Evolutionary conservation across 2,888 invertebrate genomes (phyloP).

Genomic region (Euzophera pinguis): DNA sequence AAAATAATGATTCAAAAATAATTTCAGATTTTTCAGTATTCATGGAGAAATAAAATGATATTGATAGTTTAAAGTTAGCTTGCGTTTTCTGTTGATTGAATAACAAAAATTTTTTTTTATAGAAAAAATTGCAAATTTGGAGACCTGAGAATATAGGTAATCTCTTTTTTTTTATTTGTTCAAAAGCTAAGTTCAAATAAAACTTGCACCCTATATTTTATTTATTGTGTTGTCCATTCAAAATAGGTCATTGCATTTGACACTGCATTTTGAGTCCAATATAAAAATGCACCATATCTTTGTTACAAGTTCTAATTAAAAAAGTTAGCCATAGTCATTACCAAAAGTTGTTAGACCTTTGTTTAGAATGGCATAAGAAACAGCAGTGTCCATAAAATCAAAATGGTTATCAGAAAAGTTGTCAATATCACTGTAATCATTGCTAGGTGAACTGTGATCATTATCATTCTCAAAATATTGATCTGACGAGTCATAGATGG

Average conservation of each 20-base stretch:
- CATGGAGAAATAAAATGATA: no score
- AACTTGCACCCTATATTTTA: no score
- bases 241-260: neutral
- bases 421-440: conserved; percentile 32
- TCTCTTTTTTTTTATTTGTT: no score
- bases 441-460: conserved; percentile 32
- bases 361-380: conserved; percentile 86
- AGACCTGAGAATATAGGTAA: no score
- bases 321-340: conserved; percentile 63
- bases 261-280: conserved; percentile 4
- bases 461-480: conserved; percentile 39
- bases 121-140: no score
- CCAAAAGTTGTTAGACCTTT: conserved; percentile 82
- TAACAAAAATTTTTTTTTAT: no score
- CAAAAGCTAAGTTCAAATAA: no score
- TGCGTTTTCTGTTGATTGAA: no score
- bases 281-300: neutral
- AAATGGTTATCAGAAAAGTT: conserved; percentile 48
- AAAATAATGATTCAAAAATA: no score
- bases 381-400: conserved; percentile 85
- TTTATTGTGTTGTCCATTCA: neutral
- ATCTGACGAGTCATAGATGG: conserved; percentile 38
- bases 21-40: no score
- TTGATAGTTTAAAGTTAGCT: no score
- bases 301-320: neutral